Conservation (phyloP, 2,113 vertebrate genomes). For the Cynopterus brachyotis region DNA sequence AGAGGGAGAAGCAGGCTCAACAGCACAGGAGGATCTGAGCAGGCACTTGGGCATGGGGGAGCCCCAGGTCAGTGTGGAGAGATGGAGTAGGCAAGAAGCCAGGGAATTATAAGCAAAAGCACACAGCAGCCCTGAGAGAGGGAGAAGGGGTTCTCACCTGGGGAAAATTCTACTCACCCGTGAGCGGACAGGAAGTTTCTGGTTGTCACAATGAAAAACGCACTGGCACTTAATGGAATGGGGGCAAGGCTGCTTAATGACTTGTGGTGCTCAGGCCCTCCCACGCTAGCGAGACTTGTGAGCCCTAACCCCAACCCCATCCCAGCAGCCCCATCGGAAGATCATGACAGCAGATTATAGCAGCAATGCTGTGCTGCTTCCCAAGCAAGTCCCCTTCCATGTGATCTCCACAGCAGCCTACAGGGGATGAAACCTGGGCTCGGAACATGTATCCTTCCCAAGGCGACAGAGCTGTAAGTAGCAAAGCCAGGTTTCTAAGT, state of each 20-base stretch:
- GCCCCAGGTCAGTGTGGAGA: background rate
- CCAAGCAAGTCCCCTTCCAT: background rate
- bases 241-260: background rate
- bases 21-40: background rate
- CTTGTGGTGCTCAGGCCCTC: background rate
- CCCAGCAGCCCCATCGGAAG: background rate
- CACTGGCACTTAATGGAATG: too few relatives aligned
- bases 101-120: background rate
- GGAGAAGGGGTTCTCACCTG: background rate
- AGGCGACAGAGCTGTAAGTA: background rate
- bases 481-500: background rate
- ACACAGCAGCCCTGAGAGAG: accelerated
- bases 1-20: background rate
- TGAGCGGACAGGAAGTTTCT: background rate
- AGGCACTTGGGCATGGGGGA: background rate
- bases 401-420: background rate
- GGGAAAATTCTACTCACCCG: background rate
- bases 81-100: background rate
- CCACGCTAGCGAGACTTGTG: accelerated
- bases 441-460: background rate
- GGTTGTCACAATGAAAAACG: background rate
- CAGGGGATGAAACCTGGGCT: background rate
- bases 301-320: background rate
- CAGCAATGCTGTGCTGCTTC: background rate
- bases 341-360: background rate